These are phyloP conservation scores for Ceratotherium simum DNA, from an alignment of 2,113 vertebrate species.

Conservation along the genomic window DNA sequence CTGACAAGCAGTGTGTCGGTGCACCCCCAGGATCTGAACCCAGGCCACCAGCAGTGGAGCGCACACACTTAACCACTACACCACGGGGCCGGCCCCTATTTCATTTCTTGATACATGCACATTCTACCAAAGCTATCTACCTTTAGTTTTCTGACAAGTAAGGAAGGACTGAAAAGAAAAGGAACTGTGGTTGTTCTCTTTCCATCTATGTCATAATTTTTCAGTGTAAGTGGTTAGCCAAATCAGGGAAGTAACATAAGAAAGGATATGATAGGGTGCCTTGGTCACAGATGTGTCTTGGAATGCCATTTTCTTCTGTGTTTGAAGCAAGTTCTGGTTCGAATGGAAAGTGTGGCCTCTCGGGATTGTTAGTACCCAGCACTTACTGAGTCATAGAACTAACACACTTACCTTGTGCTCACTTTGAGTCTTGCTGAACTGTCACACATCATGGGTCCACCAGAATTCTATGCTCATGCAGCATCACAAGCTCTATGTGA, in stretches of 20 bases:
- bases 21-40: too few relatives aligned
- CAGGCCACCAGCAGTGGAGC: too few relatives aligned
- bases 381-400: not conserved
- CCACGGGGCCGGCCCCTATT: not conserved
- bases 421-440: not conserved
- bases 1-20: too few relatives aligned
- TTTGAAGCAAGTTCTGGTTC: not conserved
- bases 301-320: not conserved
- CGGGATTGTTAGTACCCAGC: not conserved
- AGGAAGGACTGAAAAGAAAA: not conserved
- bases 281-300: not conserved
- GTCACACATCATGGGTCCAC: too few relatives aligned
- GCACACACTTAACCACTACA: too few relatives aligned
- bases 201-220: not conserved
- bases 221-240: not conserved
- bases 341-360: not conserved
- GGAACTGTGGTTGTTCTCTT: not conserved
- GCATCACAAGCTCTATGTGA: not conserved
- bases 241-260: not conserved
- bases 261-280: not conserved
- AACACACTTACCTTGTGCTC: too few relatives aligned
- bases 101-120: not conserved
- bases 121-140: not conserved
- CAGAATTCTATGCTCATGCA: not conserved
- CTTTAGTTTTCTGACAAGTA: not conserved